Evolutionary conservation across 2,888 invertebrate species (phyloP).

Genomic region (Synanthedon myopaeformis): DNA sequence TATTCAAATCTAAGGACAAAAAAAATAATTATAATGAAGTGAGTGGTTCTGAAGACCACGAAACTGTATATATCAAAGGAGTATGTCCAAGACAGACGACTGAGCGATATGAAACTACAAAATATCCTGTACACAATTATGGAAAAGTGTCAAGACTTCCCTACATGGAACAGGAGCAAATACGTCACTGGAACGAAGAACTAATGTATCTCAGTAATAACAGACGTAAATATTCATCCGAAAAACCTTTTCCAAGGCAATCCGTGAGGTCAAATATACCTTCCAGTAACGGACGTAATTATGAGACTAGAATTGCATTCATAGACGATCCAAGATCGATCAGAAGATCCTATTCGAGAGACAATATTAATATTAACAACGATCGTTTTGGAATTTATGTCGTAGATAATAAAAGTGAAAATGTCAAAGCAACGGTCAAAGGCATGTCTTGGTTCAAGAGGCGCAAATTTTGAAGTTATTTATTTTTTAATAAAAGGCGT

Average conservation of each 20-base stretch:
- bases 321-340: not conserved
- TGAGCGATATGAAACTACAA: conserved; percentile 14
- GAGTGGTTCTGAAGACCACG: conserved; percentile 37
- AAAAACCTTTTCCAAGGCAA: conserved; percentile 8
- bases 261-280: not conserved
- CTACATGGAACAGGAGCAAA: conserved; percentile 44
- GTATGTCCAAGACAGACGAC: not conserved
- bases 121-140: conserved; percentile 16
- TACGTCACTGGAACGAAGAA: conserved; percentile 38
- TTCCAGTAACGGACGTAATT: not conserved
- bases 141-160: conserved; percentile 20
- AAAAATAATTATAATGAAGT: conserved; percentile 11
- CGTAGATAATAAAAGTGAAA: too few species aligned
- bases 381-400: too few species aligned
- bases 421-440: conserved; percentile 8
- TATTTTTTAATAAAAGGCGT: too few species aligned
- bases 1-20: conserved; percentile 26
- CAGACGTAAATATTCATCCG: conserved; percentile 16
- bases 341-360: too few species aligned
- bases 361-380: not conserved
- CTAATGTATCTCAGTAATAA: conserved; percentile 20
- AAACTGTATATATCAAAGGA: conserved; percentile 30
- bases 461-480: conserved; percentile 23
- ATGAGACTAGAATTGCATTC: not conserved
- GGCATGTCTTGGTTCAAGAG: conserved; percentile 36